phyloP scores from a whole-genome alignment of 2,888 invertebrate species.

The Stenchaetothrips biformis region DNA sequence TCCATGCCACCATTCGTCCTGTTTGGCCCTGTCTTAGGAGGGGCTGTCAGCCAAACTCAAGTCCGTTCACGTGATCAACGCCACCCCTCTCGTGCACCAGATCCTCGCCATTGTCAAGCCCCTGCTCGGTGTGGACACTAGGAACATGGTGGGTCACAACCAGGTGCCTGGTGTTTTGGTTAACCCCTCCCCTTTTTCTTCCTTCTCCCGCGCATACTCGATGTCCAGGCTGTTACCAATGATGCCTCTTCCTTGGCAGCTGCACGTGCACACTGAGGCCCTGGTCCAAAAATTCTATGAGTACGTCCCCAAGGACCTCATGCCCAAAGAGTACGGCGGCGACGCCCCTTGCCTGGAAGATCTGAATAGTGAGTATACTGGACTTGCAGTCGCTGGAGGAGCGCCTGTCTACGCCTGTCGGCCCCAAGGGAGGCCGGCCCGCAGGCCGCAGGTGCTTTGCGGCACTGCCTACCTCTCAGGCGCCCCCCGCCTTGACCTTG shows the following conservation, averaged over 20 bases:
- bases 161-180: too few species aligned
- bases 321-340: neutral
- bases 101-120: neutral
- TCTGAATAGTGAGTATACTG: neutral
- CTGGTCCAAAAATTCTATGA: neutral
- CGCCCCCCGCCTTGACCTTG: too few species aligned
- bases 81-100: neutral
- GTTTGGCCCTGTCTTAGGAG: neutral
- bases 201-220: too few species aligned
- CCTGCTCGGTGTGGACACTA: neutral
- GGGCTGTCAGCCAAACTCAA: neutral
- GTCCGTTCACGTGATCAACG: neutral
- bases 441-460: too few species aligned
- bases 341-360: neutral
- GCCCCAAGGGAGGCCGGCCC: too few species aligned
- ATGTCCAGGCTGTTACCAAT: too few species aligned
- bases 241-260: neutral
- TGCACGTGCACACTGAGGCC: constrained; percentile 8
- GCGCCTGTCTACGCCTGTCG: too few species aligned
- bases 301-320: neutral
- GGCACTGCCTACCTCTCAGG: too few species aligned
- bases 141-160: neutral
- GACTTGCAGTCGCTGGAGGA: too few species aligned
- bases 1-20: neutral
- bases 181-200: too few species aligned